A percentile compares a stretch with the other conserved stretches of the same genome.
These are phyloP conservation scores for Rhynchophorus ferrugineus DNA, from an alignment of 1,140 invertebrate genomes.

Conservation along the genomic window DNA sequence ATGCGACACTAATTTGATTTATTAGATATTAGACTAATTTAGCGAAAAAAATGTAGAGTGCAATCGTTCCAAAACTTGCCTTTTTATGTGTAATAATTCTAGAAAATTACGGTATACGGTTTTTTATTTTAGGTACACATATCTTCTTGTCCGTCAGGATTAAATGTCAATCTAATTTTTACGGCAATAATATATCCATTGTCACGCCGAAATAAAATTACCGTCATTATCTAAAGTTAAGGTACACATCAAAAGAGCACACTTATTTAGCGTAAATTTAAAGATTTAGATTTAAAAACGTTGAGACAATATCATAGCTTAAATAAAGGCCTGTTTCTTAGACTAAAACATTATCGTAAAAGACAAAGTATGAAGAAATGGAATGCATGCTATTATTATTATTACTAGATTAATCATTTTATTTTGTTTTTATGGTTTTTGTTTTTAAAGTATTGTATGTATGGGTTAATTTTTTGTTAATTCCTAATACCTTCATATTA, in stretches of 20 bases:
- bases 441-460: conserved; percentile 9
- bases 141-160: no score
- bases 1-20: no score
- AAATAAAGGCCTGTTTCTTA: conserved; percentile 12
- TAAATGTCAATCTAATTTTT: no score
- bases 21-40: no score
- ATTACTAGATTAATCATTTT: not conserved
- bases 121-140: no score
- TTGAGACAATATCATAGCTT: conserved; percentile 7
- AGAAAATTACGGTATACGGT: no score
- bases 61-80: no score
- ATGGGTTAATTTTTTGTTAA: conserved; percentile 11
- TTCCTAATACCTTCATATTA: conserved; percentile 7
- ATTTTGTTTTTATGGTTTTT: not conserved
- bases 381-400: conserved; percentile 1
- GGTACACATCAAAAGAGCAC: no score
- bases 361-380: not conserved
- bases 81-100: no score
- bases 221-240: no score
- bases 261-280: not conserved
- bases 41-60: not conserved
- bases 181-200: no score
- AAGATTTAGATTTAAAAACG: conserved; percentile 4
- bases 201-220: no score
- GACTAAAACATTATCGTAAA: not conserved